A percentile compares a stretch with the other conserved stretches of the same genome.
Evolutionary conservation across 2,797 vertebrate genomes (phyloP).

Genomic region (Liasis olivaceus): DNA sequence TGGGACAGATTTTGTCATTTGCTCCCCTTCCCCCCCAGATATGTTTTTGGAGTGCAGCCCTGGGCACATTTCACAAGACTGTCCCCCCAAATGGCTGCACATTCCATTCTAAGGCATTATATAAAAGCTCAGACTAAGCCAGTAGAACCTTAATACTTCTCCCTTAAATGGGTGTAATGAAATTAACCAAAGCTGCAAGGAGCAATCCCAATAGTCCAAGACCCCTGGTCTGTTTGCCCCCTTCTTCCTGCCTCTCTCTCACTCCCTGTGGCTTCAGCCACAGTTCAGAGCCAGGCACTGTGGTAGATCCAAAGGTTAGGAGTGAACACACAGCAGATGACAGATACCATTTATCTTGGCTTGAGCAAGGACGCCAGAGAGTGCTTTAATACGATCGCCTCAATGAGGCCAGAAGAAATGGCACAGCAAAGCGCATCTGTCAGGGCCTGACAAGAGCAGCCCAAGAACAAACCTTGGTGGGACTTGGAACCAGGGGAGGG

Average conservation of each 20-base stretch:
- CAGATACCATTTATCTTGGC: constrained; percentile 70
- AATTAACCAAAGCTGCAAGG: constrained; percentile 58
- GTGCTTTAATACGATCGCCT: constrained; percentile 72
- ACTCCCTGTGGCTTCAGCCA: constrained; percentile 10
- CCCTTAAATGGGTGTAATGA: constrained; percentile 47
- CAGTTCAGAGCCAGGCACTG: constrained; percentile 36
- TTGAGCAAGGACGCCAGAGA: constrained; percentile 47
- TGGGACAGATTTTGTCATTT: neutral
- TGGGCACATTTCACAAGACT: neutral
- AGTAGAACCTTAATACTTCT: neutral
- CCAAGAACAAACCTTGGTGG: constrained; percentile 14
- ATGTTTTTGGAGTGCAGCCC: neutral
- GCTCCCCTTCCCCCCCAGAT: neutral
- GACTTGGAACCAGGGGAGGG: neutral
- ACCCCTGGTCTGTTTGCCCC: neutral
- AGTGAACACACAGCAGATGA: constrained; percentile 70
- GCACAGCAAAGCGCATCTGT: constrained; percentile 9
- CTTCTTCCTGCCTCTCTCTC: neutral
- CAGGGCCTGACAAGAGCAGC: constrained; percentile 19
- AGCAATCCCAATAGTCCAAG: constrained; percentile 26
- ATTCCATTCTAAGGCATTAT: neutral
- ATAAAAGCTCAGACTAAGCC: neutral
- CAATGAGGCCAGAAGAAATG: constrained; percentile 29
- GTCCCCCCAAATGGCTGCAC: neutral
- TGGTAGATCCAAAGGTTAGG: constrained; percentile 73